A percentile compares a stretch with the other conserved stretches of the same genome.
Conservation (phyloP, 2,113 vertebrate species). For the Pitta sordida region DNA sequence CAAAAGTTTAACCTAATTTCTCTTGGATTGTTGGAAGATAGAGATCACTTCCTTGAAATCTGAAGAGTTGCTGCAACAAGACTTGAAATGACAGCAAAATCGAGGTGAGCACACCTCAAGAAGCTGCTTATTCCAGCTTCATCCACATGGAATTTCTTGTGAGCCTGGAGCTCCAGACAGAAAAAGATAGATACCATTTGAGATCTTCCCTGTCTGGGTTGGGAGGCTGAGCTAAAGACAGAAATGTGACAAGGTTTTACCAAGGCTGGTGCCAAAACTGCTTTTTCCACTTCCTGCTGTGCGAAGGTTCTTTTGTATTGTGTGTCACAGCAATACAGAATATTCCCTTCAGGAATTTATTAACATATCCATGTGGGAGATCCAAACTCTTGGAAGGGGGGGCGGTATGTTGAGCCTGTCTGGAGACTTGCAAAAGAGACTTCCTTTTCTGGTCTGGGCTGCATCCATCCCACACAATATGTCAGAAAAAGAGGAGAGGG, state of each 20-base stretch:
- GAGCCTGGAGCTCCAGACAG: not conserved
- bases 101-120: not conserved
- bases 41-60: not conserved
- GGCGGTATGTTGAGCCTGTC: not conserved
- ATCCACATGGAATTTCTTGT: not conserved
- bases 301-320: not conserved
- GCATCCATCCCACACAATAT: conserved; percentile 10
- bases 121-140: not conserved
- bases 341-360: not conserved
- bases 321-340: not conserved
- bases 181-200: not conserved
- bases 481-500: not conserved
- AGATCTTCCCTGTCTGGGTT: not conserved
- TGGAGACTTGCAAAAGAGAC: not conserved
- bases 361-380: not conserved
- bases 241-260: not conserved
- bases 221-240: not conserved
- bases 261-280: not conserved
- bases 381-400: not conserved
- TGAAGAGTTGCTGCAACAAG: not conserved
- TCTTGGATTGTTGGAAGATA: not conserved
- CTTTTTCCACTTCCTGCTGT: not conserved
- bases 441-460: conserved; percentile 27
- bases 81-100: not conserved
- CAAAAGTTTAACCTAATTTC: not conserved